Evolutionary conservation across 2,797 vertebrate genomes (phyloP).

Genomic region (Champsocephalus gunnari): DNA sequence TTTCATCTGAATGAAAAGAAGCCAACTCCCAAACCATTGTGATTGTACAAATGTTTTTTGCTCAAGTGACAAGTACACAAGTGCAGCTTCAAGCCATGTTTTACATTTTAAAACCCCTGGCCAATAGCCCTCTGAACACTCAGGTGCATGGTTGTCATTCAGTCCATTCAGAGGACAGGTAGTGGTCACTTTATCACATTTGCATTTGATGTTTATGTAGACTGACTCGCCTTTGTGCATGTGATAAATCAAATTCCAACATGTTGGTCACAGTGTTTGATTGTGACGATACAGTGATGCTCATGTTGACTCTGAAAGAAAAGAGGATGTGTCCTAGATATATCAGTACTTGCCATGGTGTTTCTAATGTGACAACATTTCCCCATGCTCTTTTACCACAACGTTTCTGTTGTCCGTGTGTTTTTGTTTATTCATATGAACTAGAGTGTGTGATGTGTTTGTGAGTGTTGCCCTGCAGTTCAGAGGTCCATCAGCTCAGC

Average conservation of each 20-base stretch:
- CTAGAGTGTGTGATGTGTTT: background rate
- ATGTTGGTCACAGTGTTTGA: background rate
- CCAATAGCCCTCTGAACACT: conserved; percentile 28
- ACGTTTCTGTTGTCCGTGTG: conserved; percentile 24
- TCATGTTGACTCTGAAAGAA: conserved; percentile 54
- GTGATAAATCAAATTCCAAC: conserved; percentile 21
- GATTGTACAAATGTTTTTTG: conserved; percentile 1
- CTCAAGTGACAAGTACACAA: conserved; percentile 18
- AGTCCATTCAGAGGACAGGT: conserved; percentile 38
- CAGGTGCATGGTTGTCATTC: conserved; percentile 48
- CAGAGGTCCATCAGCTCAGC: conserved; percentile 69
- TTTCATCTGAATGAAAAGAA: conserved; percentile 19
- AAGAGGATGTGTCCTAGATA: conserved; percentile 6
- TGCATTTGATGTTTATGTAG: conserved; percentile 47
- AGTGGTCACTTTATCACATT: conserved; percentile 58
- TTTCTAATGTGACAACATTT: background rate
- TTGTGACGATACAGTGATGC: conserved; percentile 9
- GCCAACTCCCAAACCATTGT: conserved; percentile 20
- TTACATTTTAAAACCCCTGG: conserved; percentile 53
- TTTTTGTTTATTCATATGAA: conserved; percentile 26
- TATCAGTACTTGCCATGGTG: background rate
- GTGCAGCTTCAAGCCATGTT: conserved; percentile 13
- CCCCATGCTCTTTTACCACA: background rate
- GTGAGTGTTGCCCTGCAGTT: conserved; percentile 48
- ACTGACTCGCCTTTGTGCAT: conserved; percentile 31